Conservation (phyloP, 2,888 invertebrate genomes). For the Eulithis prunata region DNA sequence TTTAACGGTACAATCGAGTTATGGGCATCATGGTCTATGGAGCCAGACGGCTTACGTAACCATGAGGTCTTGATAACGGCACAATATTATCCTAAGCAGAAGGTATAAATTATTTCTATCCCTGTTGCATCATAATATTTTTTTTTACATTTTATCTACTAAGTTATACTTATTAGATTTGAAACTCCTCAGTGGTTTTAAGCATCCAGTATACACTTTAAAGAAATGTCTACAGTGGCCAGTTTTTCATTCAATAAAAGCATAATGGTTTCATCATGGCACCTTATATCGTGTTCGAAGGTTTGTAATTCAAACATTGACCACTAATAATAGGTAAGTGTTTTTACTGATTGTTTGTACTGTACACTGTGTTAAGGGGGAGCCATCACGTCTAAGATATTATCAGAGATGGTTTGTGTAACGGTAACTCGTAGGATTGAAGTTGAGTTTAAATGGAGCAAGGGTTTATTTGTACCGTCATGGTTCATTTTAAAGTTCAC, state of each 20-base stretch:
- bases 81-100: constrained; percentile 23
- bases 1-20: constrained; percentile 61
- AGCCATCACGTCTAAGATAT: constrained; percentile 45
- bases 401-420: constrained; percentile 23
- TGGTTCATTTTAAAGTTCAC: constrained; percentile 1
- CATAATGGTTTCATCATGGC: too few species aligned
- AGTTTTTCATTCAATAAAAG: too few species aligned
- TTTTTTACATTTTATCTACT: too few species aligned
- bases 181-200: too few species aligned
- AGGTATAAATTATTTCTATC: background rate
- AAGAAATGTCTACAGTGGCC: too few species aligned
- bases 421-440: constrained; percentile 29
- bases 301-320: background rate
- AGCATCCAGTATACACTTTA: too few species aligned
- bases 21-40: constrained; percentile 50
- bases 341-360: constrained; percentile 3
- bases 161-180: too few species aligned
- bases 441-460: constrained; percentile 24
- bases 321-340: background rate
- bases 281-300: background rate
- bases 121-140: background rate
- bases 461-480: constrained; percentile 18
- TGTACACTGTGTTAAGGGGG: constrained; percentile 16
- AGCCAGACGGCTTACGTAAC: constrained; percentile 36
- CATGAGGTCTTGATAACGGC: constrained; percentile 30